These are phyloP conservation scores for Rhingia rostrata DNA, from an alignment of 2,888 invertebrate species.

Conservation along the genomic window DNA sequence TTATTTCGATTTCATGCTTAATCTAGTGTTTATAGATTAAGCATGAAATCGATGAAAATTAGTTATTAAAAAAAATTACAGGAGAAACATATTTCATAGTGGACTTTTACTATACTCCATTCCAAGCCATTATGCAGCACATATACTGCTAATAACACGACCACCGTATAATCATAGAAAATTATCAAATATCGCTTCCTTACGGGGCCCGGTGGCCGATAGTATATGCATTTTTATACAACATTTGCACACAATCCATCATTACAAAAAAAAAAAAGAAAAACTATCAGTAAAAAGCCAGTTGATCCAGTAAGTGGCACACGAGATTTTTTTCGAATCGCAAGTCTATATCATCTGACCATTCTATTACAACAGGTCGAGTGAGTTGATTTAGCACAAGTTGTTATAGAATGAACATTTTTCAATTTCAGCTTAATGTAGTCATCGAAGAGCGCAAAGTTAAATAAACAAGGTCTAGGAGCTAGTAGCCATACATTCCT, in stretches of 20 bases:
- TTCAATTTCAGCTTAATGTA: too few species aligned
- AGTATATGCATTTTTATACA: background rate
- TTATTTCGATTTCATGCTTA: background rate
- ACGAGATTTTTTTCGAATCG: conserved; percentile 38
- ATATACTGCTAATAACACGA: background rate
- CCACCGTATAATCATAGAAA: conserved; percentile 6
- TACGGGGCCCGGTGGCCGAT: background rate
- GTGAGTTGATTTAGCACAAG: conserved; percentile 46
- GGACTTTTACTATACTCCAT: background rate
- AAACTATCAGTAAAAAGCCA: conserved; percentile 23
- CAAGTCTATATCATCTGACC: conserved; percentile 27
- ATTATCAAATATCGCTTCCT: conserved; percentile 30
- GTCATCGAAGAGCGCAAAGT: too few species aligned
- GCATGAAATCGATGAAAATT: background rate
- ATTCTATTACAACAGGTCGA: conserved; percentile 47
- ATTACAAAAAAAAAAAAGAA: conserved; percentile 11
- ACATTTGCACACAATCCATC: conserved; percentile 35
- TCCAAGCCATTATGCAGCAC: background rate
- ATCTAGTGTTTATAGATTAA: too few species aligned
- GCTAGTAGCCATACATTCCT: too few species aligned
- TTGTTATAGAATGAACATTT: background rate
- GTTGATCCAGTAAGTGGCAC: conserved; percentile 53
- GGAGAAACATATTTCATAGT: background rate
- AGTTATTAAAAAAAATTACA: background rate
- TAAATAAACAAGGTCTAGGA: too few species aligned